Evolutionary conservation across 2,113 vertebrate genomes (phyloP), one percentile per base, ranked within the genome.

Genomic region (Pachyramphus minor): DNA sequence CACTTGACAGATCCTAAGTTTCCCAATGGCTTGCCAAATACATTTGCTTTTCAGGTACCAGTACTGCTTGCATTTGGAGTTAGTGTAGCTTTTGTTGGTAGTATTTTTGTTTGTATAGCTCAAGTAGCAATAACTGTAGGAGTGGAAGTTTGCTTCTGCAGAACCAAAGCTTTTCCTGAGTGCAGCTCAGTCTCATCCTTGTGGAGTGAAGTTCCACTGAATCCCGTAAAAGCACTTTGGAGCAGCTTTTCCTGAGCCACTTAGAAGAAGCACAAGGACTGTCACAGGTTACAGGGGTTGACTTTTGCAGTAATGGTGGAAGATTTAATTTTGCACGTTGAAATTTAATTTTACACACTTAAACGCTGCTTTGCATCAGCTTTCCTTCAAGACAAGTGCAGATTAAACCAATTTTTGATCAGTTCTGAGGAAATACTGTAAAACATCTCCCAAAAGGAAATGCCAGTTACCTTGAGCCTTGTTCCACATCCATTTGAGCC

Each of bases 71-170:
- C 66, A 55, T 84, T 93, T 77, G 85, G 75, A 86, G 35, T 81
- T 66, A 31, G 72, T 77, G 74, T 88, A 16, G 25, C 44, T 81
- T 78, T 84, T 84, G 74, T 86, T 31, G 30, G 47, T 79, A 66
- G 45, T 37, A 10, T 83, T 91, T 78, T 74, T 93, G 74, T 66
- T 89, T 83, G 41, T 88, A 22, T 30, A 92, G 93, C 76, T 94
- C 76, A 75, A 93, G 95, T 93, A 97, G 96, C 95, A 95, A 96
- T 97, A 96, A 97, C 85, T 93, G 90, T 63, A 87, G 85, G 68
- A 80, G 87, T 80, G 52, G 68, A 90, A 94, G 72, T 67, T 94
- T 86, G 82, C 87, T 96, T 94, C 95, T 84, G 21, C 93, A 94
- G 89, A 97, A 95, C 93, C 75, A 91, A 94, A 97, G 96, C 91